Evolutionary conservation across 2,797 vertebrate genomes (phyloP), one percentile per base, ranked within the genome.

Genomic region (Danio aesculapii): DNA sequence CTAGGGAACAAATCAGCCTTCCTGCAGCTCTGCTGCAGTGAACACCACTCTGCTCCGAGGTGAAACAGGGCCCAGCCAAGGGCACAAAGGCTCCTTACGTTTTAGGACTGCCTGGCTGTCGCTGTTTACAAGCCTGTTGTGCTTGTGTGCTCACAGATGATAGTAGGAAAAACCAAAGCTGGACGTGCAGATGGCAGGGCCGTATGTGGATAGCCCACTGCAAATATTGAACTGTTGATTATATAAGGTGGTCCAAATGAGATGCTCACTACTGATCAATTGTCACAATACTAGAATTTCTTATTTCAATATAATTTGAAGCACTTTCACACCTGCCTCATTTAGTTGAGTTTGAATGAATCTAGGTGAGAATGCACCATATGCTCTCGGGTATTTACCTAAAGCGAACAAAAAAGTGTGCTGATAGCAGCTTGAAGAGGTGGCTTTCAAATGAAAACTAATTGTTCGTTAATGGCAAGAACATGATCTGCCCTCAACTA

Each of bases 1-100:
- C 70, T 69, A 78, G 91, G 95, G 94, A 92, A 96, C 95, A 97
- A 96, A 97, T 98, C 92, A 92, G 95, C 96, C 97, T 97, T 97
- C 55, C 83, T 95, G 95, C 95, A 93, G 91, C 94, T 91, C 91
- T 95, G 89, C 93, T 84, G 84, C 55, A 84, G 84, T 75, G 66
- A 86, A 87, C 59, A 76, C 81, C 59, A 83, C 83, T 53, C 81
- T 85, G 89, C 78, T 70, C 64, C 0, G 86, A 92, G 88, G 87
- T 84, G 87, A 85, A 86, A 85, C 3, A 87, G 85, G 88, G 88
- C 83, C 50, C 83, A 77, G 88, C 39, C 71, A 84, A 75, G 69
- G 73, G 55, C 67, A 63, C 50, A 59, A 53, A 79, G 66, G 75
- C 62, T 80, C 57, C 83, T 44, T 19, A 11, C 55, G 4, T 75